Base-by-base conservation (phyloP, 2,888 invertebrate genomes). In the Mythimna lalbum region DNA sequence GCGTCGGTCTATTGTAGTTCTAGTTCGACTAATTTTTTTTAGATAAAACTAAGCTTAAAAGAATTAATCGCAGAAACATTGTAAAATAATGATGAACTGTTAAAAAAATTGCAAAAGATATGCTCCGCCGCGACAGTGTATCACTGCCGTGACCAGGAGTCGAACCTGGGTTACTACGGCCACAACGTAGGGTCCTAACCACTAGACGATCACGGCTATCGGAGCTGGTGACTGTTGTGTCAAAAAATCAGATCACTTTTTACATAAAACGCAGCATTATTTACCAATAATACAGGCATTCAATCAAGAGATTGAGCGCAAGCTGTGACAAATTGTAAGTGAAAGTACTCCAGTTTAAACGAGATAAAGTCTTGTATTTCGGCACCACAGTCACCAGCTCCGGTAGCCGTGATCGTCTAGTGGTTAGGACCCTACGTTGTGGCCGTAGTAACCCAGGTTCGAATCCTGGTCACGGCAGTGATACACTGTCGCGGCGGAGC, bases 161-260 rank as follows among this genome's bases (percentile, higher is more conserved):
- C 97, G 97, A 97, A 97, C 97, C 97, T 97, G 97, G 97, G 97
- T 97, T 97, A 97, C 97, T 97, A 97, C 97, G 97, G 97, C 97
- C 97, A 97, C 97, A 97, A 97, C 97, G 97, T 97, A 97, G 97
- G 96, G 97, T 97, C 97, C 97, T 97, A 97, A 97, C 97, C 97
- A 97, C 86, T 83, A 86, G 86, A 84, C 85, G 83, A 85, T 85
- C 85, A 85, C 85, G 84, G 81, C 92, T 92, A 74, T 27, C 83
- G 88, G 88, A 90, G 90, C 90, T 89, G 82, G 69, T 89, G 84
- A 66, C 0, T 52, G n/a, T 12, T 0, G 0, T 4, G 7, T 0
- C 49, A 27, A 78, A 78, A 66, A 63, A 2, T 7, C 14, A 57
- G 21, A 36, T 57, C 14, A 14, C 3, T 21, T 33, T 57, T 14